Percentiles rank a stretch among this genome's conserved stretches.
These are phyloP conservation scores for Amorpha juglandis DNA, from an alignment of 2,888 invertebrate genomes.

Conservation along the genomic window DNA sequence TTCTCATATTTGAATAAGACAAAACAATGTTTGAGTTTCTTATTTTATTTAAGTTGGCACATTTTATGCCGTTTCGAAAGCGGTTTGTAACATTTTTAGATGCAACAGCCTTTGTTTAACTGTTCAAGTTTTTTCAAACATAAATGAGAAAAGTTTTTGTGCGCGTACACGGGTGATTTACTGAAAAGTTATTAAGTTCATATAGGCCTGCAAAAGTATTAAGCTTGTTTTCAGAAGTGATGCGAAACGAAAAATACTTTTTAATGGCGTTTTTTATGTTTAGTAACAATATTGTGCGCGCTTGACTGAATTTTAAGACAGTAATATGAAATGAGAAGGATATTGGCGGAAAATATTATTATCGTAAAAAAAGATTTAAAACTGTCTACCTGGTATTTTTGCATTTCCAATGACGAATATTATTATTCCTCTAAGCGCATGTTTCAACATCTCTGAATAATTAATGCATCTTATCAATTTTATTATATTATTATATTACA, in stretches of 20 bases:
- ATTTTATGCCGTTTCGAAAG: conserved; percentile 10
- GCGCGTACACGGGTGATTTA: conserved; percentile 32
- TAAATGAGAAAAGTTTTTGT: conserved; percentile 52
- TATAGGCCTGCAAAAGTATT: conserved; percentile 24
- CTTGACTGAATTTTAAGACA: neutral
- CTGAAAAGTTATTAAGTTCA: conserved; percentile 28
- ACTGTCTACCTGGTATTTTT: too few species aligned
- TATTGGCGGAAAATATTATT: too few species aligned
- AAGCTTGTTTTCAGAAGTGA: conserved; percentile 16
- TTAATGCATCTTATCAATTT: too few species aligned
- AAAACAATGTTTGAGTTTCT: conserved; percentile 26
- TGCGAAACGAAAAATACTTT: conserved; percentile 4
- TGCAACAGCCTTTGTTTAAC: conserved; percentile 37
- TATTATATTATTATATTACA: too few species aligned
- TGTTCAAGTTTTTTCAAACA: conserved; percentile 38
- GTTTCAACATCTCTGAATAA: too few species aligned
- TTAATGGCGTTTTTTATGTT: conserved; percentile 9
- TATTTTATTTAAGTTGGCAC: conserved; percentile 3
- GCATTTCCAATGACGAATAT: too few species aligned
- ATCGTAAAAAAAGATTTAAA: too few species aligned
- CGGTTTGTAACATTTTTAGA: conserved; percentile 39
- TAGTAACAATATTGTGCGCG: conserved; percentile 1
- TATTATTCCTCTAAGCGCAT: too few species aligned
- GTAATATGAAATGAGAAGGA: neutral
- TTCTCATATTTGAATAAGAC: conserved; percentile 23